Evolutionary conservation across 2,113 vertebrate species (phyloP).

Genomic region (Gallinago paraguaiae): DNA sequence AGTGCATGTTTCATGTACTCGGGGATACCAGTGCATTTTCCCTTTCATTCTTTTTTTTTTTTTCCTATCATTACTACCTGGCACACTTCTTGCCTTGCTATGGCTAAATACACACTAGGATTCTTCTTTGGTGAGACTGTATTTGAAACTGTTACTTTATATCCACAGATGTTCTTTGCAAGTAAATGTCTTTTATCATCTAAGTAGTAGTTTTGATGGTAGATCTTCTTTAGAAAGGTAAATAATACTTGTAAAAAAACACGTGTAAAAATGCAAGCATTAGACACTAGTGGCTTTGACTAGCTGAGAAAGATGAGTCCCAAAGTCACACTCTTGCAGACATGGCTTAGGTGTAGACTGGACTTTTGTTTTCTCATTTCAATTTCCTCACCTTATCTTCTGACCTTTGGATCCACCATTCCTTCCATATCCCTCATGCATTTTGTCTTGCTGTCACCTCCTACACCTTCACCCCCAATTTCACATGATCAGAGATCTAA

Average conservation of each 20-base stretch:
- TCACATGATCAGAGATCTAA: background rate
- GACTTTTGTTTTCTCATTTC: background rate
- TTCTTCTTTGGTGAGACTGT: background rate
- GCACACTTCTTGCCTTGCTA: background rate
- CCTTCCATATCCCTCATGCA: background rate
- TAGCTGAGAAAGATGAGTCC: background rate
- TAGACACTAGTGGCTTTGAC: background rate
- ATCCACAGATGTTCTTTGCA: background rate
- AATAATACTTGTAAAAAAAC: background rate
- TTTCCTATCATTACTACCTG: background rate
- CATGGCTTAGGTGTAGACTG: background rate
- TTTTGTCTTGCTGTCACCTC: background rate
- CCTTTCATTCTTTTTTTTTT: background rate
- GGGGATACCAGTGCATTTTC: background rate
- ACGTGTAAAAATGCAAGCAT: background rate
- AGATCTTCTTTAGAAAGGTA: background rate
- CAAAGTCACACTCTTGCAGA: background rate
- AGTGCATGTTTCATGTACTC: rapidly evolving
- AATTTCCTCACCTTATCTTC: background rate
- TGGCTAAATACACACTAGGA: background rate
- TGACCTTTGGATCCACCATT: background rate
- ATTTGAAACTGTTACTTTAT: background rate
- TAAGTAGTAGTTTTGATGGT: background rate
- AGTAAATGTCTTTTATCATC: background rate
- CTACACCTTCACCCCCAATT: rapidly evolving